These are phyloP conservation scores for Erebia palarica DNA, from an alignment of 2,888 invertebrate species.

Conservation along the genomic window DNA sequence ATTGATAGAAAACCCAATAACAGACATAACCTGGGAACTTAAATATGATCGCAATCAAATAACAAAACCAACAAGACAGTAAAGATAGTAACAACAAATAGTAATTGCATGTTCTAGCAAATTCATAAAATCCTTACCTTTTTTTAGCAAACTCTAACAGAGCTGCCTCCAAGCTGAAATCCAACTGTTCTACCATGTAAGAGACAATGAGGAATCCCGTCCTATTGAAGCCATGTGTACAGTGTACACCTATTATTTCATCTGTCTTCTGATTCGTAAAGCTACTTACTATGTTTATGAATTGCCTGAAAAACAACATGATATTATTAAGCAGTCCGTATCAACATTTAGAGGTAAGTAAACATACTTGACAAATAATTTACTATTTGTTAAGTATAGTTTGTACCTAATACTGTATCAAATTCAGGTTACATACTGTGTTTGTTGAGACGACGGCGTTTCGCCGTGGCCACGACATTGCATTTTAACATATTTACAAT, in stretches of 20 bases:
- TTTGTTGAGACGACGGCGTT: conserved; percentile 93
- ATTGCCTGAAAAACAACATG: conserved; percentile 72
- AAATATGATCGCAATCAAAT: too few species aligned
- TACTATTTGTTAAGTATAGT: too few species aligned
- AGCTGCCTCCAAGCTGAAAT: conserved; percentile 93
- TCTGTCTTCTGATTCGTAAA: conserved; percentile 91
- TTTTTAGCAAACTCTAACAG: conserved; percentile 88
- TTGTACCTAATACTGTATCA: neutral
- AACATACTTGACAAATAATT: too few species aligned
- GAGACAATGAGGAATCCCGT: conserved; percentile 97
- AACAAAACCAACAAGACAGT: too few species aligned
- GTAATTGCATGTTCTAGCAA: neutral
- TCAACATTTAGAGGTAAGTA: too few species aligned
- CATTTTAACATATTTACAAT: conserved; percentile 93
- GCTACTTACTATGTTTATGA: conserved; percentile 89
- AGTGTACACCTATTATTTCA: conserved; percentile 92
- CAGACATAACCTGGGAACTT: too few species aligned
- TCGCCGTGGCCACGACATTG: conserved; percentile 96
- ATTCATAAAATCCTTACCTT: conserved; percentile 65
- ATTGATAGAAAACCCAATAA: too few species aligned
- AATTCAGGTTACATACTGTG: conserved; percentile 61
- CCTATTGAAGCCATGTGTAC: conserved; percentile 99
- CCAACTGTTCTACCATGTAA: conserved; percentile 92
- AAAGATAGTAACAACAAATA: neutral
- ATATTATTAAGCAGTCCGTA: too few species aligned